phyloP scores from a whole-genome alignment of 2,113 vertebrate genomes.

The Suncus etruscus region DNA sequence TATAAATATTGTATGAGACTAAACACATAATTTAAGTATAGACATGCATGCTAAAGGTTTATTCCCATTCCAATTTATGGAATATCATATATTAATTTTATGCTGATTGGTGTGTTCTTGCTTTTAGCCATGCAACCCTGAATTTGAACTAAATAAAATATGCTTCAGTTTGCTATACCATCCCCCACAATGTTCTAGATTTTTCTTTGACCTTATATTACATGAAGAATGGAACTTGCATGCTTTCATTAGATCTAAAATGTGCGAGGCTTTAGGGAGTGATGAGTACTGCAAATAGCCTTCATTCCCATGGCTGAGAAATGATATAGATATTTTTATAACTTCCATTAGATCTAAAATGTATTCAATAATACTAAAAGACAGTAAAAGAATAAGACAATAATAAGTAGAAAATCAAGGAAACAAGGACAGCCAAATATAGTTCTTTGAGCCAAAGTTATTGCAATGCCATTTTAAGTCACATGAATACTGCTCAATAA shows the following conservation, averaged over 20 bases:
- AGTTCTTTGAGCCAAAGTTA: conserved; percentile 1
- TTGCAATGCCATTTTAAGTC: neutral
- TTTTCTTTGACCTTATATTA: neutral
- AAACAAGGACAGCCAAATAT: neutral
- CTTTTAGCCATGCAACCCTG: neutral
- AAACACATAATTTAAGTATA: no score
- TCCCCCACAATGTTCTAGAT: neutral
- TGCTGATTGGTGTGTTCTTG: neutral
- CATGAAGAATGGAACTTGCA: neutral
- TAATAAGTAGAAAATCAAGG: neutral
- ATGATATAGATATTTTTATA: neutral
- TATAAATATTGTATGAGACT: neutral
- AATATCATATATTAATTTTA: conserved; percentile 14
- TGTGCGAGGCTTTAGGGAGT: neutral
- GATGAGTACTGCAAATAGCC: neutral
- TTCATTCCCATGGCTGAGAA: conserved; percentile 2
- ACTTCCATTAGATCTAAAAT: conserved; percentile 10
- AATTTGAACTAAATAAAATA: conserved; percentile 45
- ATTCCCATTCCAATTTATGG: no score
- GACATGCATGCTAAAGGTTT: no score
- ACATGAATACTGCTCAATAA: neutral
- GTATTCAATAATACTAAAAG: neutral
- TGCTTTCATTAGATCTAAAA: conserved; percentile 29
- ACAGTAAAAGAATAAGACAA: neutral
- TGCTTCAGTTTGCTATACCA: conserved; percentile 10